phyloP scores from a whole-genome alignment of 2,888 invertebrate species.

The Lacanobia wlatinum region DNA sequence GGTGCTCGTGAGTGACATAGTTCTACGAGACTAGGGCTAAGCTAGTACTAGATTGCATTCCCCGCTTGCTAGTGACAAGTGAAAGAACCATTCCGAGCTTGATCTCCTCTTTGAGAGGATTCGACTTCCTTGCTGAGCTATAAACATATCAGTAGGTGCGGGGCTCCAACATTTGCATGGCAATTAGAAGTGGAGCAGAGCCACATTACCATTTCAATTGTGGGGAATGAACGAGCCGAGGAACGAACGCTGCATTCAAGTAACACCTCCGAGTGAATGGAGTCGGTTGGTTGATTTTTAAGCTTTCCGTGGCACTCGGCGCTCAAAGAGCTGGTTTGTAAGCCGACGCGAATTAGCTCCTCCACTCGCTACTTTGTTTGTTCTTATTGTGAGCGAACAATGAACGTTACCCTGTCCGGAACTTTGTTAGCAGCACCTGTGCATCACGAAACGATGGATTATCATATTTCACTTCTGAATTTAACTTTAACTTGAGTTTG shows the following conservation, averaged over 20 bases:
- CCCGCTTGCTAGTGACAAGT: conserved; percentile 23
- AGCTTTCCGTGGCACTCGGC: conserved; percentile 65
- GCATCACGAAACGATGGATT: conserved; percentile 61
- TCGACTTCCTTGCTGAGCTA: conserved; percentile 51
- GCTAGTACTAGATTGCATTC: conserved; percentile 32
- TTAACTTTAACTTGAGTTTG: conserved; percentile 37
- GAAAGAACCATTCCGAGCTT: conserved; percentile 54
- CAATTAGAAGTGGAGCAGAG: conserved; percentile 80
- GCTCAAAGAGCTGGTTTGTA: conserved; percentile 70
- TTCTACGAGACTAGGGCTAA: conserved; percentile 6
- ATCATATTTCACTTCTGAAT: conserved; percentile 60
- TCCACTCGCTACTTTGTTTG: conserved; percentile 62
- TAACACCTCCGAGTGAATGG: conserved; percentile 75
- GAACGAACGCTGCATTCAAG: conserved; percentile 72
- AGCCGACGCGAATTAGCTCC: conserved; percentile 73
- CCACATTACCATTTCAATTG: conserved; percentile 88
- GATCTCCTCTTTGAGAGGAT: conserved; percentile 54
- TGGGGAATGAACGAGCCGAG: conserved; percentile 77
- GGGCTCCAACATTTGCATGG: conserved; percentile 82
- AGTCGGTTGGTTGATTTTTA: conserved; percentile 76
- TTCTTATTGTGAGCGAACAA: conserved; percentile 63
- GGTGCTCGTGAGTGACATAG: conserved; percentile 16
- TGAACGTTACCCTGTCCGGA: conserved; percentile 57
- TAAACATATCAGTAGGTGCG: conserved; percentile 63
- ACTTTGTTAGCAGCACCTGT: conserved; percentile 64